These are phyloP conservation scores for Drosophila rhopaloa DNA, from an alignment of 1,140 invertebrate species.

Conservation along the genomic window DNA sequence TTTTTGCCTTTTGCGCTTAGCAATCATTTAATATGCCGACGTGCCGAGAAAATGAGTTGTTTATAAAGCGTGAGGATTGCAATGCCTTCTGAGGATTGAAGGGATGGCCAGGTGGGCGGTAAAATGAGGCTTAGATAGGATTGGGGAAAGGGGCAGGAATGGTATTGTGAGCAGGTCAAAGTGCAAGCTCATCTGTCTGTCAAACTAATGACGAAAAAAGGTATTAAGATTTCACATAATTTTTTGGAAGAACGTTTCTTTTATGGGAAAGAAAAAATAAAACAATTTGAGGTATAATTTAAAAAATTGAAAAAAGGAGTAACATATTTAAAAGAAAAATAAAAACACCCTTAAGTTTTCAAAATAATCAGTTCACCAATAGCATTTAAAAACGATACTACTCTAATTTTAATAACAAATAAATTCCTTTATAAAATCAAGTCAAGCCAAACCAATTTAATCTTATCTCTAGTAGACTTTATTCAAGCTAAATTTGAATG, in stretches of 20 bases:
- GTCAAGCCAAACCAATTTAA: neutral
- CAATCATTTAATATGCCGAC: slow-evolving; percentile 74
- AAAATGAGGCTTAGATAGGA: neutral
- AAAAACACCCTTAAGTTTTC: too few species aligned
- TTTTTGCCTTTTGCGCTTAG: slow-evolving; percentile 71
- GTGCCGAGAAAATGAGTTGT: slow-evolving; percentile 69
- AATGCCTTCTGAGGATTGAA: slow-evolving; percentile 30
- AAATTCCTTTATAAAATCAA: neutral
- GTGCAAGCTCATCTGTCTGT: slow-evolving; percentile 22
- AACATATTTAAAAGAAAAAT: too few species aligned
- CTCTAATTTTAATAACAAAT: neutral
- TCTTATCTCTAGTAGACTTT: slow-evolving; percentile 1
- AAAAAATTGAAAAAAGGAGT: too few species aligned
- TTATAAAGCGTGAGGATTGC: slow-evolving; percentile 62
- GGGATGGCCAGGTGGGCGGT: neutral
- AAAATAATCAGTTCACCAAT: too few species aligned
- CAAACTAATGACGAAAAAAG: slow-evolving; percentile 8
- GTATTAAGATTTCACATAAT: neutral
- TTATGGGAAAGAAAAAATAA: neutral
- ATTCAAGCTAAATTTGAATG: slow-evolving; percentile 2
- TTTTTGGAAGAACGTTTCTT: too few species aligned
- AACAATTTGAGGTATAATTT: neutral
- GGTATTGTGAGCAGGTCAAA: slow-evolving; percentile 42
- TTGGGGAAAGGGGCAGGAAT: neutral
- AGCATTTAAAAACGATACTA: too few species aligned